These are phyloP conservation scores for Argyresthia goedartella DNA, from an alignment of 2,888 invertebrate genomes.

Conservation along the genomic window DNA sequence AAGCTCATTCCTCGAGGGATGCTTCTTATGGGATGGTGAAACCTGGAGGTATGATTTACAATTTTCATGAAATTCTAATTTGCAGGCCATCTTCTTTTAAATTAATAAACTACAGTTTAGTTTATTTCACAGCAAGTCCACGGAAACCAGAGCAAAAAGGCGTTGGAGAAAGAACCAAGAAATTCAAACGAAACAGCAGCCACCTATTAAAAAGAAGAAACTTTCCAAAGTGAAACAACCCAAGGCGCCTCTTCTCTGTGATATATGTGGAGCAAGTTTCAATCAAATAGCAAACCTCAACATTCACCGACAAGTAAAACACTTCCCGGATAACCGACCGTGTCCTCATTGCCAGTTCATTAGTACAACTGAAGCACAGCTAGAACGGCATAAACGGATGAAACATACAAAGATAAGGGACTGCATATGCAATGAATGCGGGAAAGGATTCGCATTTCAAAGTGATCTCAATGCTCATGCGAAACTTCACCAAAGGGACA, in stretches of 20 bases:
- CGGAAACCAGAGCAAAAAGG: no score
- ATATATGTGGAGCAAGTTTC: slow-evolving; percentile 48
- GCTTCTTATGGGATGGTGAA: slow-evolving; percentile 49
- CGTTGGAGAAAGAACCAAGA: no score
- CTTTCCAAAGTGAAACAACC: slow-evolving; percentile 16
- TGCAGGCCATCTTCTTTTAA: no score
- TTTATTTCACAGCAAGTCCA: no score
- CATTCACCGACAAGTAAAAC: slow-evolving; percentile 34
- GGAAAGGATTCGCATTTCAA: slow-evolving; percentile 39
- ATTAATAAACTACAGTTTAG: no score
- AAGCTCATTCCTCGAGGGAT: slow-evolving; percentile 50
- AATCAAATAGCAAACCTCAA: slow-evolving; percentile 28
- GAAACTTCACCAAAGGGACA: slow-evolving; percentile 41
- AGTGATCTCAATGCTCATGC: slow-evolving; percentile 40
- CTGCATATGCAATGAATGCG: slow-evolving; percentile 48
- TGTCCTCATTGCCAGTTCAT: slow-evolving; percentile 42
- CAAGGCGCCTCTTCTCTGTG: slow-evolving; percentile 34
- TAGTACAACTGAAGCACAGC: slow-evolving; percentile 35
- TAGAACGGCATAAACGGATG: slow-evolving; percentile 43
- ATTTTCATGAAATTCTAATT: no score
- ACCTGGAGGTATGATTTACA: slow-evolving; percentile 44
- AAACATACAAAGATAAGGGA: slow-evolving; percentile 33
- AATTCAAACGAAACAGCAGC: slow-evolving; percentile 14
- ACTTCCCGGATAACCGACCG: slow-evolving; percentile 31
- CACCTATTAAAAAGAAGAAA: slow-evolving; percentile 11